Evolutionary conservation across 2,113 vertebrate species (phyloP).

Genomic region (Perca fluviatilis): DNA sequence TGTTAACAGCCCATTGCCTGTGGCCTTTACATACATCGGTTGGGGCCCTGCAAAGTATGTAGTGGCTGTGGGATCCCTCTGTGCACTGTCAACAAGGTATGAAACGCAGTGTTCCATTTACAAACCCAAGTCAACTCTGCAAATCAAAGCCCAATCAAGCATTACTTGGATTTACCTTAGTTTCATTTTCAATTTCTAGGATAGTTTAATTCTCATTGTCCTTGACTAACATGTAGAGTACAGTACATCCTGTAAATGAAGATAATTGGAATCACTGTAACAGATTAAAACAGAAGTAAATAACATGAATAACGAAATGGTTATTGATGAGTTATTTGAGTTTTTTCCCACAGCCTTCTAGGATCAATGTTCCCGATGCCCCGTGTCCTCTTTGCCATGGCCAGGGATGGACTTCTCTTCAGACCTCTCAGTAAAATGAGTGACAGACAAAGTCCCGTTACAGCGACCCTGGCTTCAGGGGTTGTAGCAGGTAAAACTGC

Average conservation of each 20-base stretch:
- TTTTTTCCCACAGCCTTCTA: conserved; percentile 84
- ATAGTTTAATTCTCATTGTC: not conserved
- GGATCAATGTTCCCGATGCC: conserved; percentile 98
- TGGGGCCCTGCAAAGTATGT: conserved; percentile 84
- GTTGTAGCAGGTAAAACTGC: conserved; percentile 86
- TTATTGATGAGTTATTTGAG: not conserved
- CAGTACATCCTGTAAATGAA: not conserved
- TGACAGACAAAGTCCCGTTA: conserved; percentile 89
- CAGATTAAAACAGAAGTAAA: conserved; percentile 12
- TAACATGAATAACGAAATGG: not conserved
- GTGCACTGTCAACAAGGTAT: conserved; percentile 81
- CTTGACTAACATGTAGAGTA: not conserved
- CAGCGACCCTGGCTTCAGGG: conserved; percentile 90
- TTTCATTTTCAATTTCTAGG: not conserved
- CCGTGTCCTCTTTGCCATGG: conserved; percentile 96
- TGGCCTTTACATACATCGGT: conserved; percentile 85
- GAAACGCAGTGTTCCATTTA: not conserved
- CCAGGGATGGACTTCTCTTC: conserved; percentile 94
- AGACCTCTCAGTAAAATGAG: conserved; percentile 85
- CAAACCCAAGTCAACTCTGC: not conserved
- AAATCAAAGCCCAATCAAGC: not conserved
- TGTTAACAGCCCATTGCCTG: conserved; percentile 83
- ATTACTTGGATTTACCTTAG: not conserved
- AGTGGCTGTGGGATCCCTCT: conserved; percentile 83
- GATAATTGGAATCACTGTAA: not conserved